These are phyloP conservation scores for Accipiter virgatus DNA, from an alignment of 2,113 vertebrate species.

Conservation along the genomic window DNA sequence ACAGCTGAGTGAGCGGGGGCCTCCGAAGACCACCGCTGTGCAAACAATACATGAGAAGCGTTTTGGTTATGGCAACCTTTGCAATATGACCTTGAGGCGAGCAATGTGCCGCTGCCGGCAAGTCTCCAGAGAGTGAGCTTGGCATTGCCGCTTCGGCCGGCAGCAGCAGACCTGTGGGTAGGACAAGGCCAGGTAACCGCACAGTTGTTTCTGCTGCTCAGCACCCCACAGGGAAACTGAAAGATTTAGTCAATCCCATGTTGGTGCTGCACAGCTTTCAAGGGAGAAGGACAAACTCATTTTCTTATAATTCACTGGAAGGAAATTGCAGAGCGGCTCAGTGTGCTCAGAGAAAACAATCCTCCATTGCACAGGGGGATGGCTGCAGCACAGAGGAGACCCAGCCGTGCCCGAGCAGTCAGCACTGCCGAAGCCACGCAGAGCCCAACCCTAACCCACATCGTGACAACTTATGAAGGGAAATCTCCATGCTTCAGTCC, in stretches of 20 bases:
- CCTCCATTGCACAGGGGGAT: accelerated
- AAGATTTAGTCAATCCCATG: background rate
- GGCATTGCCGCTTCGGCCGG: accelerated
- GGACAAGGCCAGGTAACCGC: background rate
- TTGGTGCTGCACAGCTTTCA: background rate
- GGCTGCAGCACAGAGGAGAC: background rate
- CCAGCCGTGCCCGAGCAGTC: accelerated
- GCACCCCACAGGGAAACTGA: accelerated
- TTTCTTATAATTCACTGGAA: background rate
- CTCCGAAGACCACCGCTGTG: background rate
- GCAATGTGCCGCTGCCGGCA: accelerated
- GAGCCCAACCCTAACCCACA: background rate
- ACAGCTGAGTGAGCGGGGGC: accelerated
- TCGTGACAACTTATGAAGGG: background rate
- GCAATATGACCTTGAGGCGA: background rate
- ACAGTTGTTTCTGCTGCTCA: background rate
- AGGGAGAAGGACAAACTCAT: background rate
- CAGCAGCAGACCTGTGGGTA: background rate
- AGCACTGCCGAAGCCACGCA: background rate
- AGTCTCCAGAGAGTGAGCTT: accelerated
- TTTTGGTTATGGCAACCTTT: background rate
- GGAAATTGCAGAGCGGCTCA: background rate
- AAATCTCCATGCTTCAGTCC: background rate
- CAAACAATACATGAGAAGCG: background rate
- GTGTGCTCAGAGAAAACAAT: background rate